Percentiles rank a stretch among this genome's conserved stretches.
These are phyloP conservation scores for Odontophorus gujanensis DNA, from an alignment of 2,113 vertebrate species.

Conservation along the genomic window DNA sequence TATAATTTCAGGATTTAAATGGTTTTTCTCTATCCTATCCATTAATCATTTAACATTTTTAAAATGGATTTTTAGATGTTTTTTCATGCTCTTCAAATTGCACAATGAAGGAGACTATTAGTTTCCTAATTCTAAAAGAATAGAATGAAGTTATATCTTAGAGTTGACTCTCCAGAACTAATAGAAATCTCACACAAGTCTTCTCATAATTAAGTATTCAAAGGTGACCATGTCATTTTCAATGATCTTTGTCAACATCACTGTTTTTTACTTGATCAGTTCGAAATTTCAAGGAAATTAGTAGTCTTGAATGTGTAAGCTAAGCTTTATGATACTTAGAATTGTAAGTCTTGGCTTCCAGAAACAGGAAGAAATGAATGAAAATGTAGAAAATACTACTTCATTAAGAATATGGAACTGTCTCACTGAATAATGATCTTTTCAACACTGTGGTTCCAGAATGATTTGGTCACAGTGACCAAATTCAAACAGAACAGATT, in stretches of 20 bases:
- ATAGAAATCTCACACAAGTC: not conserved
- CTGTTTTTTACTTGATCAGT: not conserved
- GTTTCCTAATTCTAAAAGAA: not conserved
- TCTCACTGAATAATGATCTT: not conserved
- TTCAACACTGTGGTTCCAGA: not conserved
- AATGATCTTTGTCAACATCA: not conserved
- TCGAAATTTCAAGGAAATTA: not conserved
- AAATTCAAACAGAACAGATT: not conserved
- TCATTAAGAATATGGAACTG: not conserved
- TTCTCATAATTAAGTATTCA: not conserved
- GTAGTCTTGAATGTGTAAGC: not conserved
- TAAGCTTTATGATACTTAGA: not conserved
- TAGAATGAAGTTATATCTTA: not conserved
- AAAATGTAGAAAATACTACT: not conserved
- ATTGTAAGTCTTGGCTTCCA: not conserved
- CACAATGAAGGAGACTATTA: not conserved
- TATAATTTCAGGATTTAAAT: not conserved
- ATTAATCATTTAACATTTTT: not conserved
- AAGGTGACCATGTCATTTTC: not conserved
- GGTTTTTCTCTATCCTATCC: not conserved
- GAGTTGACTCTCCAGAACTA: not conserved
- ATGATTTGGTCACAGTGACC: too few relatives aligned
- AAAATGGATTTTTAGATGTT: not conserved
- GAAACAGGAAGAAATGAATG: not conserved
- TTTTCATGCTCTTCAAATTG: not conserved